phyloP scores from a whole-genome alignment of 30 jellyfish, hydroid and myxozoan species.

The Nemopilema nomurai region DNA sequence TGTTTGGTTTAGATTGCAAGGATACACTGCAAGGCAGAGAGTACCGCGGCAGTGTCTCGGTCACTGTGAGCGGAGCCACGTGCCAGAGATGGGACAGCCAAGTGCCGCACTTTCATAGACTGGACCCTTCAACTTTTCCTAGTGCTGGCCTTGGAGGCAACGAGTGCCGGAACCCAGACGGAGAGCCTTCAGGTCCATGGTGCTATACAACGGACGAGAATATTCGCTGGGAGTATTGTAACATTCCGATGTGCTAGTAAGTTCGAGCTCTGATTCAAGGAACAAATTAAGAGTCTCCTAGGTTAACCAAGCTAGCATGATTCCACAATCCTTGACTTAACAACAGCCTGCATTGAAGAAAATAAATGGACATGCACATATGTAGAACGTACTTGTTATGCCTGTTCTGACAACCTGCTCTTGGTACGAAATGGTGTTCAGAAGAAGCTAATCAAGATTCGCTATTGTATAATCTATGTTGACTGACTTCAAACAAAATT shows the following conservation, averaged over 20 bases:
- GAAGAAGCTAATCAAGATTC: too few relatives aligned
- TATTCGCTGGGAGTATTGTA: constrained; percentile 26
- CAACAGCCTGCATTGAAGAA: too few relatives aligned
- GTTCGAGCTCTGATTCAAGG: background rate
- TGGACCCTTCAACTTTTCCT: background rate
- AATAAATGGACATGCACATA: too few relatives aligned
- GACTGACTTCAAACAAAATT: too few relatives aligned
- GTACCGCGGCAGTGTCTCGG: background rate
- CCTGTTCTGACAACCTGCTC: too few relatives aligned
- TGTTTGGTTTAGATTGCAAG: background rate
- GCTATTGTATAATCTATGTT: too few relatives aligned
- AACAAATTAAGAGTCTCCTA: too few relatives aligned
- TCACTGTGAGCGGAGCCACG: background rate
- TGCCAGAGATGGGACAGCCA: constrained; percentile 42
- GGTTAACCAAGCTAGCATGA: too few relatives aligned
- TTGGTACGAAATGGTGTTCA: too few relatives aligned
- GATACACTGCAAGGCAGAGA: background rate
- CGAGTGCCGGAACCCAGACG: constrained; percentile 38
- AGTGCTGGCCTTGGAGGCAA: constrained; percentile 14
- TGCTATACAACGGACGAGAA: background rate
- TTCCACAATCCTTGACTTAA: too few relatives aligned
- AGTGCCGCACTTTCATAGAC: constrained; percentile 4
- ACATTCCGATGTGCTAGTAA: background rate
- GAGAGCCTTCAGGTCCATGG: constrained; percentile 26
- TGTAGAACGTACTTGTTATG: too few relatives aligned